Evolutionary conservation across 2,888 invertebrate genomes (phyloP).

Genomic region (Acleris sparsana): DNA sequence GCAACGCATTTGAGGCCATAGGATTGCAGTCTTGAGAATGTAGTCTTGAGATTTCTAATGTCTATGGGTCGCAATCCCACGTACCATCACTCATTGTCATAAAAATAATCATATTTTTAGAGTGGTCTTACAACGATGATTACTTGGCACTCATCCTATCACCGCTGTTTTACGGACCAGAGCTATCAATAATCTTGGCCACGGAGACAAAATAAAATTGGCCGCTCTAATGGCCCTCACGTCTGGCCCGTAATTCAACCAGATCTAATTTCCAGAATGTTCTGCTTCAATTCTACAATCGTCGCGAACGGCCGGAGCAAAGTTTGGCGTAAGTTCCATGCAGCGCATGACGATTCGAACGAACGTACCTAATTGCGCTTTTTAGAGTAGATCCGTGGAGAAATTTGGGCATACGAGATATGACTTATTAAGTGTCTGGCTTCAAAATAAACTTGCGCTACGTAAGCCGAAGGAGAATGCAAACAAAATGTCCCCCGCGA

Average conservation of each 20-base stretch:
- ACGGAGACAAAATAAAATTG: constrained; percentile 28
- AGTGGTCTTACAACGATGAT: no score
- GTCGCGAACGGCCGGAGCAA: constrained; percentile 57
- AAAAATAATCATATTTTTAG: no score
- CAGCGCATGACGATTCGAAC: constrained; percentile 52
- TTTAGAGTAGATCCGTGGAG: constrained; percentile 43
- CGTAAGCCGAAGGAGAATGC: constrained; percentile 3
- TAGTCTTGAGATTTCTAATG: no score
- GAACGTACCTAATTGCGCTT: constrained; percentile 53
- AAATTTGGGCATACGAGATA: constrained; percentile 37
- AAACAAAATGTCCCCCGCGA: constrained; percentile 11
- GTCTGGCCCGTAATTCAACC: constrained; percentile 44
- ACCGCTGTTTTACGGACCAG: not conserved
- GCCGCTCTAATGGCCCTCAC: constrained; percentile 35
- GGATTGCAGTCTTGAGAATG: no score
- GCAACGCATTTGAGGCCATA: no score
- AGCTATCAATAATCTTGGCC: constrained; percentile 9
- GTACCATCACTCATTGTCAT: no score
- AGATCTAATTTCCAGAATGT: constrained; percentile 52
- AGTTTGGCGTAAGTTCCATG: constrained; percentile 53
- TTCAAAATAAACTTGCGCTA: constrained; percentile 7
- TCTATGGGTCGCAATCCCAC: no score
- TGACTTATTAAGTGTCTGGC: constrained; percentile 20
- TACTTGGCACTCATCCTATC: constrained; percentile 1
- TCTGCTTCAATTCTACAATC: constrained; percentile 54